A percentile compares a stretch with the other conserved stretches of the same genome.
Evolutionary conservation across 2,888 invertebrate genomes (phyloP).

Genomic region (Phaedon cochleariae): DNA sequence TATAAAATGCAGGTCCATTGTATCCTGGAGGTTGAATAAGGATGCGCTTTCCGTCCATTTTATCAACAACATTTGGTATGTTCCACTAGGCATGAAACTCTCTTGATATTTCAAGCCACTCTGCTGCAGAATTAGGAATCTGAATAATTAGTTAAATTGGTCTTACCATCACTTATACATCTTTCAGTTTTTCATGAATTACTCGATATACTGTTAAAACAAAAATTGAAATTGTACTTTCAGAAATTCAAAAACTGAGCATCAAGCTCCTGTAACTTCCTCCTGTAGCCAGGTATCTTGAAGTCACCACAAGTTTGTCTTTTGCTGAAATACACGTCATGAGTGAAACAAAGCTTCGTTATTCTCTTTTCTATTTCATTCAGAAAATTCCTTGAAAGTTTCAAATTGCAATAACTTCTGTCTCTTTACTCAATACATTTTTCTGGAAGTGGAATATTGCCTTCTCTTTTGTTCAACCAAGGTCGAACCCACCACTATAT

Average conservation of each 20-base stretch:
- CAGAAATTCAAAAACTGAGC: conserved; percentile 26
- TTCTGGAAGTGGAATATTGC: background rate
- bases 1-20: conserved; percentile 38
- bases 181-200: conserved; percentile 17
- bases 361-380: background rate
- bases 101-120: conserved; percentile 33
- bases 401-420: background rate
- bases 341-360: background rate
- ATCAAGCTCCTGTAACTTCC: conserved; percentile 25
- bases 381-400: background rate
- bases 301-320: conserved; percentile 26
- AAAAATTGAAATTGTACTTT: conserved; percentile 19
- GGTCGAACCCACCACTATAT: background rate
- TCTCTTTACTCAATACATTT: background rate
- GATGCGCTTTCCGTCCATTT: conserved; percentile 48
- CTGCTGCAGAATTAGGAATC: conserved; percentile 29
- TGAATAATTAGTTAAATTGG: background rate
- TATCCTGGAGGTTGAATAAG: conserved; percentile 31
- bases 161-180: conserved; percentile 24
- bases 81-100: conserved; percentile 37
- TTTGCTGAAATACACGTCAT: conserved; percentile 14
- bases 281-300: conserved; percentile 31
- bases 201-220: conserved; percentile 17
- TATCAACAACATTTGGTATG: too few species aligned
- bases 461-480: background rate